Evolutionary conservation across 2,888 invertebrate species (phyloP), one percentile per base, ranked within the genome.

Genomic region (Molorchus minor): DNA sequence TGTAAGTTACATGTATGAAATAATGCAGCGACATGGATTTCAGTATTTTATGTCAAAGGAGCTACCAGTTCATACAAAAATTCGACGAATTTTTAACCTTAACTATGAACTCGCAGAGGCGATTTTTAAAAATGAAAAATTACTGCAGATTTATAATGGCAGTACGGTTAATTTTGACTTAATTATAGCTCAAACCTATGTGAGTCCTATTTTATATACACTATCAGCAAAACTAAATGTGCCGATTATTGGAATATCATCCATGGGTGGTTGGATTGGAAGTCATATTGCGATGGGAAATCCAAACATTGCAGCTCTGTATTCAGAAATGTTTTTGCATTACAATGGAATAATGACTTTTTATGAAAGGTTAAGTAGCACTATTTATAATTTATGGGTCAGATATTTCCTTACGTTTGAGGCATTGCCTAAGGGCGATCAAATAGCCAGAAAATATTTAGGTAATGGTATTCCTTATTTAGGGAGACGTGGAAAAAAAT

Each of bases 341-440:
- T 72, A 71, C 41, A 61, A 73, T 29, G 72, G 73, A 30, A 54
- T 61, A 2, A 67, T 84, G 58, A 82, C 76, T 12, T 72, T 81
- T 30, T 82, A 81, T 29, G 78, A 82, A 61, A 62, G 77, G 44
- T 47, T 75, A 2, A 67, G 67, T 51, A 75, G 72, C 52, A 68
- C 69, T 2, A 51, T 70, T 2, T 76, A 74, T 56, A 68, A 70
- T 30, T 13, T 77, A n/a, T 73, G 71, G 68, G 54, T 62, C 2
- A 64, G 73, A 45, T 62, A 64, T 16, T 71, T 69, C 51, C 64
- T 71, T 13, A 44, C 68, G 10, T 74, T 69, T 40, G 53, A 65
- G 1, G 68, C 75, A 1, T 61, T 73, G 45, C 73, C 73, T 1
- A 62, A 59, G 58, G 63, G 71, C 53, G 74, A 79, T 56, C 45